These are phyloP conservation scores for Scolopax rusticola DNA, from an alignment of 2,797 vertebrate species.

Conservation along the genomic window DNA sequence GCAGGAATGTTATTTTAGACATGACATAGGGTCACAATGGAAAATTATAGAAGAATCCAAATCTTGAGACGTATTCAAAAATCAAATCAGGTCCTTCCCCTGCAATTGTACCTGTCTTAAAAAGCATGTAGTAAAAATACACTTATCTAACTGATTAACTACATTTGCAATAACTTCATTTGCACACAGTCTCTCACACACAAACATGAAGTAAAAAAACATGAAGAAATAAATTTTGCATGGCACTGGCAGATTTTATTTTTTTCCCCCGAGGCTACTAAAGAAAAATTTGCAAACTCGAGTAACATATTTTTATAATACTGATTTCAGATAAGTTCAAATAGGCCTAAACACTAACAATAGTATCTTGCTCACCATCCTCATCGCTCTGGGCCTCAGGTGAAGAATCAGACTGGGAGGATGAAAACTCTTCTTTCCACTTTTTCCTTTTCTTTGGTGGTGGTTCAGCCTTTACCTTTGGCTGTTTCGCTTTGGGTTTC, in stretches of 20 bases:
- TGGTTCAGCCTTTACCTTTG: conserved; percentile 91
- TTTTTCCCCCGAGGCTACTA: background rate
- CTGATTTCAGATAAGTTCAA: background rate
- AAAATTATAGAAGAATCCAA: background rate
- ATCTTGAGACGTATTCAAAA: background rate
- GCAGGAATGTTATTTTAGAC: background rate
- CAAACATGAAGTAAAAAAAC: background rate
- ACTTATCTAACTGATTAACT: background rate
- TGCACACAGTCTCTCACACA: background rate
- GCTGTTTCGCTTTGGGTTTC: conserved; percentile 90
- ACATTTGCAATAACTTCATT: background rate
- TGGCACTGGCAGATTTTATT: background rate
- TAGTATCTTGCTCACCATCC: conserved; percentile 81
- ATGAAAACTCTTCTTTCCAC: conserved; percentile 95
- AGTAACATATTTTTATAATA: background rate
- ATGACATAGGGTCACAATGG: background rate
- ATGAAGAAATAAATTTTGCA: background rate
- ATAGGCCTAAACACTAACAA: background rate
- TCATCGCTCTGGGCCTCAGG: conserved; percentile 89
- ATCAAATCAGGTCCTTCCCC: background rate
- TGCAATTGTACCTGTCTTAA: accelerated
- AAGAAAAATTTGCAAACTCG: background rate
- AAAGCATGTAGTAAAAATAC: background rate
- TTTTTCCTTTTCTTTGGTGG: conserved; percentile 98
- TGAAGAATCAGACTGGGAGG: conserved; percentile 89